Base-by-base conservation (phyloP, 2,797 vertebrate species). In the Psittacula echo region DNA sequence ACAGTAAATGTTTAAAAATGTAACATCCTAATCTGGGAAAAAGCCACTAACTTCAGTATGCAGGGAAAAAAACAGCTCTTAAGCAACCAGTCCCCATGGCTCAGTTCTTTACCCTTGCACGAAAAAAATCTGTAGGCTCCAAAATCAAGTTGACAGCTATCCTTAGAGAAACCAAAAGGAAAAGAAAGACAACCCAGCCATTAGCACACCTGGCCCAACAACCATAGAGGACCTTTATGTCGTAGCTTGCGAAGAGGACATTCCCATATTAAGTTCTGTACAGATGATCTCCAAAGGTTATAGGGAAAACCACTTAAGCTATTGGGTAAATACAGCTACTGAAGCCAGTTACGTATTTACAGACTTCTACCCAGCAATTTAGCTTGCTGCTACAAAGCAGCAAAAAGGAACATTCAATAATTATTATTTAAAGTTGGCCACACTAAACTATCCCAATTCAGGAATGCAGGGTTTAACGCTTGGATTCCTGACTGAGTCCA, bases 1-100 rank as follows among this genome's bases (percentile, higher is more conserved):
- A 85, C 47, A 65, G 68, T 68, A 92, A 94, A 93, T 41, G 51
- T 81, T 94, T 75, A 74, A 95, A 95, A 93, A 70, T 47, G 2
- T 90, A 81, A 66, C 42, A 45, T 82, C 89, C 56, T 89, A 83
- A 90, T 76, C 71, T 74, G 67, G 48, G 62, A 75, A 88, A 75
- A 95, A 90, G 74, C 4, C 87, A 83, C 53, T 62, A 50, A 80
- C 56, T 93, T 88, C 37, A 85, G 12, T 3, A 13, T 10, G 27
- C 48, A 82, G 61, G 50, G 73, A 78, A 85, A 73, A 73, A 80
- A 1, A 0, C 11, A 74, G 26, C 54, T 65, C 70, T 85, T 82
- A 83, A 91, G 37, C 17, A 88, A 84, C 22, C 19, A 84, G 78
- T 70, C 50, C 72, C 39, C 26, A 39, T 5, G 10, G 37, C 29